These are phyloP conservation scores for Oreochromis grahami DNA, from an alignment of 2,797 vertebrate species.

Conservation along the genomic window DNA sequence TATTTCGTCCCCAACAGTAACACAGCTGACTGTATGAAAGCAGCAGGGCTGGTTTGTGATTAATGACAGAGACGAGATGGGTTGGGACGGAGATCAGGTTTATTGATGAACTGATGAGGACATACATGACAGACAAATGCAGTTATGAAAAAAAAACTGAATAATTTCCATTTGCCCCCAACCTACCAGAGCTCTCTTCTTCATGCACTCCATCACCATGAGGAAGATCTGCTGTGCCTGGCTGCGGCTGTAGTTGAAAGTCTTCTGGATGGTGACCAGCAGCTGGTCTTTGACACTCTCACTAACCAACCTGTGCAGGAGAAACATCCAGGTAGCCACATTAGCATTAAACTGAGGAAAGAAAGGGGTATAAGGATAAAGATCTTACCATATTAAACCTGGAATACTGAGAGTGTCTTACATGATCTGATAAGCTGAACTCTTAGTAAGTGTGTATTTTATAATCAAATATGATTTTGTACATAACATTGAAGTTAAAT, in stretches of 20 bases:
- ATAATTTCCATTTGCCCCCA: rapidly evolving
- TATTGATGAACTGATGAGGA: background rate
- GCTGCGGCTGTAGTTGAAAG: slow-evolving; percentile 88
- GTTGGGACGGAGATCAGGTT: background rate
- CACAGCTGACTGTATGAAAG: background rate
- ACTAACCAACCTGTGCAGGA: slow-evolving; percentile 76
- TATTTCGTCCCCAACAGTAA: rapidly evolving
- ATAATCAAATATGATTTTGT: background rate
- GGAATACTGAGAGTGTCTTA: rapidly evolving
- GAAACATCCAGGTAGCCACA: background rate
- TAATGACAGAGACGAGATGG: background rate
- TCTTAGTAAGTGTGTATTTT: background rate
- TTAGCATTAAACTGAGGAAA: rapidly evolving
- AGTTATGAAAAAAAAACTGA: rapidly evolving
- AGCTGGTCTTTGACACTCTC: slow-evolving; percentile 90
- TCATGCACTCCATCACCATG: slow-evolving; percentile 95
- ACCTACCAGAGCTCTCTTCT: slow-evolving; percentile 91
- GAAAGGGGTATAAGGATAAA: rapidly evolving
- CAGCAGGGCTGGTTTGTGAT: background rate
- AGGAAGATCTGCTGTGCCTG: slow-evolving; percentile 90
- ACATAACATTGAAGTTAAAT: background rate
- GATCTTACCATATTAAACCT: background rate
- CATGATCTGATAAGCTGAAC: background rate
- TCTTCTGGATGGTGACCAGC: slow-evolving; percentile 95
- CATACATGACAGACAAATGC: background rate